Evolutionary conservation across 2,888 invertebrate species (phyloP).

Genomic region (Patella ulyssiponensis): DNA sequence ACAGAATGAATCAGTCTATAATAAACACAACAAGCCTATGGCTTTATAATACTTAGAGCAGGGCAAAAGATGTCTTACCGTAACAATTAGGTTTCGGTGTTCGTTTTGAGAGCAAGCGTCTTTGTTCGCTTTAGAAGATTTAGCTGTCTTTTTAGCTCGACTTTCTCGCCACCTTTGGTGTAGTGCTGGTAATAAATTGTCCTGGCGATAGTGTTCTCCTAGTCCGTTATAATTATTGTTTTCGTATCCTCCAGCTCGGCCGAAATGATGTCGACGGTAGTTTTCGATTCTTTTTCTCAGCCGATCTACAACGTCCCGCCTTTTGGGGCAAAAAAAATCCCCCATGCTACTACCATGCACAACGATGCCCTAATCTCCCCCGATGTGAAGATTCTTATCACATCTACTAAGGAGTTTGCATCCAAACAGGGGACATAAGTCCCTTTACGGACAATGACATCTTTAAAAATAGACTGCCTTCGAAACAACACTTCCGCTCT

Average conservation of each 20-base stretch:
- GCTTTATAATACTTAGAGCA: background rate
- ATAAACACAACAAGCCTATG: no score
- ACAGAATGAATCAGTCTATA: no score
- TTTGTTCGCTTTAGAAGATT: slow-evolving; percentile 45
- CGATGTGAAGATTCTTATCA: slow-evolving; percentile 1
- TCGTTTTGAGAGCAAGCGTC: slow-evolving; percentile 48
- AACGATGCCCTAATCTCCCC: slow-evolving; percentile 3
- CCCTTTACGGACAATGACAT: slow-evolving; percentile 12
- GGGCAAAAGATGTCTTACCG: slow-evolving; percentile 47
- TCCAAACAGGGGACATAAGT: background rate
- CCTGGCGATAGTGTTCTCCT: slow-evolving; percentile 92
- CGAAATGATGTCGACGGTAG: slow-evolving; percentile 88
- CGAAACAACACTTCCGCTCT: background rate
- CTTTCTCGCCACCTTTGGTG: slow-evolving; percentile 92
- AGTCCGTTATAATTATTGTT: slow-evolving; percentile 85
- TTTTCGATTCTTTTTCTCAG: slow-evolving; percentile 85
- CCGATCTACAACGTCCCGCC: slow-evolving; percentile 83
- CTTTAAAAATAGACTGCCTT: slow-evolving; percentile 12
- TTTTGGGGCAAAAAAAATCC: slow-evolving; percentile 73
- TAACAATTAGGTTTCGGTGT: slow-evolving; percentile 56
- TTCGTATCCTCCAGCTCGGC: slow-evolving; percentile 89
- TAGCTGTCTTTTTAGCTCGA: slow-evolving; percentile 85
- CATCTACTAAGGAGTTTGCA: slow-evolving; percentile 4
- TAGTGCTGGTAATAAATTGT: slow-evolving; percentile 81
- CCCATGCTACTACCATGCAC: slow-evolving; percentile 68